Evolutionary conservation across 2,113 vertebrate species (phyloP), one percentile per base, ranked within the genome.

Genomic region (Hyaena hyaena): DNA sequence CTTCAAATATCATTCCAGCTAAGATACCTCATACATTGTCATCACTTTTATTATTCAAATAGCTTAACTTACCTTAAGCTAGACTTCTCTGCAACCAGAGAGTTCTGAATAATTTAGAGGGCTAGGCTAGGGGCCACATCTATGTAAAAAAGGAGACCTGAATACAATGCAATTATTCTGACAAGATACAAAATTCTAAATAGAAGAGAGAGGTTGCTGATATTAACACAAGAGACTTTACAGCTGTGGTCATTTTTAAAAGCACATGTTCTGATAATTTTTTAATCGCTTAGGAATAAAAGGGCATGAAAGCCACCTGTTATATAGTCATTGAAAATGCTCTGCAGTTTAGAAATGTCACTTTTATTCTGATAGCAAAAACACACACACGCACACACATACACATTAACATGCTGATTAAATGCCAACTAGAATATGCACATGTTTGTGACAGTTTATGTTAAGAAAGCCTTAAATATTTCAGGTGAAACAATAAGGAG

Each of bases 211-310:
- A 88, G 10, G 16, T 8, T 80, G 16, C 6, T 21, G 48, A n/a
- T 79, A 68, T 55, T 77, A 96, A 77, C 58, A 31, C 6, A 95
- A 65, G 50, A 31, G 39, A 68, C n/a, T 35, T 85, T 83, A 77
- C 8, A 92, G 55, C 28, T 88, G 61, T 92, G 31, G 86, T 55
- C 26, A 95, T 69, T 86, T 97, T 93, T 61, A 61, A 88, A 81
- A 84, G 10, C 7, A 91, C 10, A 28, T 73, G 33, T 24, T 79
- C 69, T 92, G 74, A 88, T 93, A 92, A 69, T 65, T 89, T 87
- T 92, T 61, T 76, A 81, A 81, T 88, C 69, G 14, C 58, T 82
- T 92, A 39, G 12, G 71, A 61, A 77, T 74, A 81, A 97, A 87
- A 96, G 5, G 24, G 0, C 26, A 61, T 73, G 45, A 81, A 7